These are phyloP conservation scores for Chironomus striatipennis DNA, from an alignment of 1,140 invertebrate genomes.

Conservation along the genomic window DNA sequence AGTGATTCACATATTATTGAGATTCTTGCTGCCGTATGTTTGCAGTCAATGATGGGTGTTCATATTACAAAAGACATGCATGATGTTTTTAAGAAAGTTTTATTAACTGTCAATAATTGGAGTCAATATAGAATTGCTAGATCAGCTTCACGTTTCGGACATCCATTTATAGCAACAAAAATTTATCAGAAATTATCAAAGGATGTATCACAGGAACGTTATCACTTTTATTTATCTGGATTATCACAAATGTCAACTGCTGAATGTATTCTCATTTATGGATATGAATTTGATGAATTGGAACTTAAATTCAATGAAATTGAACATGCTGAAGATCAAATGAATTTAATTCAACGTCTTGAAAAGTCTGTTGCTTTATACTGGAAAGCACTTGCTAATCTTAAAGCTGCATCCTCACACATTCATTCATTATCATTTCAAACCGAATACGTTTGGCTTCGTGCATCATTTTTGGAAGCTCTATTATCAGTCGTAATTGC, in stretches of 20 bases:
- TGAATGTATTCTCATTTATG: constrained; percentile 47
- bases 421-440: constrained; percentile 52
- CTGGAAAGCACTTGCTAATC: constrained; percentile 55
- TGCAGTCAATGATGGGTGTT: constrained; percentile 65
- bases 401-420: constrained; percentile 51
- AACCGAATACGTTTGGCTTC: constrained; percentile 63
- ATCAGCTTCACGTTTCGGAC: constrained; percentile 75
- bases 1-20: constrained; percentile 34
- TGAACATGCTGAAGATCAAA: constrained; percentile 32
- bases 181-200: constrained; percentile 59
- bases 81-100: constrained; percentile 48
- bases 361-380: constrained; percentile 52
- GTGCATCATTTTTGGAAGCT: constrained; percentile 68
- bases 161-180: constrained; percentile 60
- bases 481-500: constrained; percentile 65
- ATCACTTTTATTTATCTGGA: constrained; percentile 82
- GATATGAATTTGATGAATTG: constrained; percentile 34
- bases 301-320: constrained; percentile 32
- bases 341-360: constrained; percentile 47
- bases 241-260: constrained; percentile 61
- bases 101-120: constrained; percentile 64
- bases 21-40: constrained; percentile 44
- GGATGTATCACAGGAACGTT: constrained; percentile 78
- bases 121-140: constrained; percentile 77
- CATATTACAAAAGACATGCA: constrained; percentile 48